A percentile compares a stretch with the other conserved stretches of the same genome.
These are phyloP conservation scores for Agapornis canus DNA, from an alignment of 2,797 vertebrate species.

Conservation along the genomic window DNA sequence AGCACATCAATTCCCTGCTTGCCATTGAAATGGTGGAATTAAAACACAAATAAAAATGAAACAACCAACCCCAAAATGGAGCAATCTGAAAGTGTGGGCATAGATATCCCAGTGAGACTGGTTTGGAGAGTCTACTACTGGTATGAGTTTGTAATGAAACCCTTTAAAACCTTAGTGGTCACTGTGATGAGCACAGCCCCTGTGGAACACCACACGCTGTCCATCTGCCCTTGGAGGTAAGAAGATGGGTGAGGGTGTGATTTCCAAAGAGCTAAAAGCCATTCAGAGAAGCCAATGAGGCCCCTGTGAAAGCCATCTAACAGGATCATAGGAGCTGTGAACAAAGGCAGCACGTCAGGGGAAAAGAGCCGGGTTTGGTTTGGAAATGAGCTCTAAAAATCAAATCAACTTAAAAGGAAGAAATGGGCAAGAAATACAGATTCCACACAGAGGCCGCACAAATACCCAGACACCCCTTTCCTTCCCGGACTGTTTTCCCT, in stretches of 20 bases:
- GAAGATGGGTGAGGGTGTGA: no score
- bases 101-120: accelerated
- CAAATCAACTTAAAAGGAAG: not conserved
- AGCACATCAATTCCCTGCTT: not conserved
- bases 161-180: not conserved
- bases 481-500: not conserved
- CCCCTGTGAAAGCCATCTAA: not conserved
- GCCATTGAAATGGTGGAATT: not conserved
- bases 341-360: not conserved
- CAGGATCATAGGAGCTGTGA: not conserved
- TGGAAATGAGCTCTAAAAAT: not conserved
- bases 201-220: accelerated
- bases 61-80: accelerated
- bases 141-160: not conserved
- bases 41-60: not conserved
- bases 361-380: not conserved
- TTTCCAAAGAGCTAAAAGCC: not conserved
- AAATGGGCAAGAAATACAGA: not conserved
- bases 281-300: accelerated
- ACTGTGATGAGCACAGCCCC: accelerated
- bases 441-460: not conserved
- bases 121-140: not conserved
- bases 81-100: accelerated
- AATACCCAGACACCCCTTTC: not conserved
- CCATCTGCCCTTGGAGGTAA: accelerated